Percentiles rank a stretch among this genome's conserved stretches.
phyloP scores from a whole-genome alignment of 1,140 invertebrate genomes.

The Pseudomyrmex concolor region DNA sequence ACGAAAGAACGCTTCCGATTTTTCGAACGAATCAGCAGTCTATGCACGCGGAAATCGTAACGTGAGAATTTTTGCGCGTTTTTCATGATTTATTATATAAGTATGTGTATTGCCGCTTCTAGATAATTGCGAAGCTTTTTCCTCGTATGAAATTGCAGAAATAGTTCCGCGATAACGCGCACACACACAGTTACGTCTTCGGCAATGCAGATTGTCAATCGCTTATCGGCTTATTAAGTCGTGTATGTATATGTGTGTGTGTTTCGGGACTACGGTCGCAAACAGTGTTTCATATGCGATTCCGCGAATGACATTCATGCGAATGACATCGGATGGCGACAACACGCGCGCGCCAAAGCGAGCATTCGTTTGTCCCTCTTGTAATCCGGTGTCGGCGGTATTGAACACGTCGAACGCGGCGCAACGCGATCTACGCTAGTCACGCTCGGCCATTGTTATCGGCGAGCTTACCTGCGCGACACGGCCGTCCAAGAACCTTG shows the following conservation, averaged over 20 bases:
- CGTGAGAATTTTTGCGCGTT: not conserved
- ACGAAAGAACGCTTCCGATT: conserved; percentile 36
- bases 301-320: not conserved
- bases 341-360: not conserved
- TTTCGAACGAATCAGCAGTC: conserved; percentile 58
- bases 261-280: not conserved
- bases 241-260: not conserved
- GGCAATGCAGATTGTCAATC: not conserved
- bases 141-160: not conserved
- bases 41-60: conserved; percentile 32
- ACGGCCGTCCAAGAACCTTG: conserved; percentile 48
- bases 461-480: conserved; percentile 51
- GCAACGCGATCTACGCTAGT: conserved; percentile 64
- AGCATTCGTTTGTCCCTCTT: not conserved
- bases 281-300: not conserved
- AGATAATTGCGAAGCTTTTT: not conserved
- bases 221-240: conserved; percentile 4
- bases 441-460: conserved; percentile 68
- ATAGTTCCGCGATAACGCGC: not conserved
- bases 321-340: not conserved
- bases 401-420: conserved; percentile 49
- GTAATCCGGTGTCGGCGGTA: conserved; percentile 33
- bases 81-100: no score
- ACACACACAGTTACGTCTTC: not conserved
- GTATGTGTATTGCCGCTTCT: not conserved